These are phyloP conservation scores for Gyps fulvus DNA, from an alignment of 2,113 vertebrate species.

Conservation along the genomic window DNA sequence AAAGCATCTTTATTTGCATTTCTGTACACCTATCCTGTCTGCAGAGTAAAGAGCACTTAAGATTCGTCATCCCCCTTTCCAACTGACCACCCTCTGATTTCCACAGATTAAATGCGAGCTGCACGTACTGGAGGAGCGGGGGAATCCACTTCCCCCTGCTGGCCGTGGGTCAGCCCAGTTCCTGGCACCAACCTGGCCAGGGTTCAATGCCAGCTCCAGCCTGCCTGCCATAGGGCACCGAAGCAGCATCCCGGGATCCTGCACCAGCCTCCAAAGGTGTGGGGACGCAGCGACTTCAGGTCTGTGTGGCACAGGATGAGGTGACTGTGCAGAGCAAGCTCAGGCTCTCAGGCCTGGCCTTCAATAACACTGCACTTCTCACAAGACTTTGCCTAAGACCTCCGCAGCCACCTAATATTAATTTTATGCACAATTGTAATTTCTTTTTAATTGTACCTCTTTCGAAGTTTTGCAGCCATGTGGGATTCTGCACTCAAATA, in stretches of 20 bases:
- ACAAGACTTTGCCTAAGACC: not conserved
- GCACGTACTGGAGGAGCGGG: not conserved
- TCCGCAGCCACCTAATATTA: not conserved
- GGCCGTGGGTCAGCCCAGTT: not conserved
- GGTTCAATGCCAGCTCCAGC: not conserved
- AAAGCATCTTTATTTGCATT: not conserved
- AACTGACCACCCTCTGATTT: not conserved
- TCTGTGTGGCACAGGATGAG: not conserved
- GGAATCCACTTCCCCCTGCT: not conserved
- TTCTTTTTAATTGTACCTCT: not conserved
- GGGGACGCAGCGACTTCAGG: fast-evolving
- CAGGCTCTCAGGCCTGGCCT: not conserved
- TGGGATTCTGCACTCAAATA: not conserved
- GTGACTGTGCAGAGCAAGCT: not conserved
- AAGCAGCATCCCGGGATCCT: not conserved
- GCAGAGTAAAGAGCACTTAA: not conserved
- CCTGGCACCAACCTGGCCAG: not conserved
- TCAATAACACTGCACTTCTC: not conserved
- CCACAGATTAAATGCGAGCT: not conserved
- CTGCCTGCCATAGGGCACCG: fast-evolving
- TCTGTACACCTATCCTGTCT: not conserved
- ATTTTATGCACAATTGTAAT: not conserved
- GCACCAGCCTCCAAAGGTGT: not conserved
- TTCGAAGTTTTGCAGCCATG: not conserved
- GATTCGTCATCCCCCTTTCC: not conserved